Evolutionary conservation across 2,113 vertebrate species (phyloP).

Genomic region (Nesogale talazaci): DNA sequence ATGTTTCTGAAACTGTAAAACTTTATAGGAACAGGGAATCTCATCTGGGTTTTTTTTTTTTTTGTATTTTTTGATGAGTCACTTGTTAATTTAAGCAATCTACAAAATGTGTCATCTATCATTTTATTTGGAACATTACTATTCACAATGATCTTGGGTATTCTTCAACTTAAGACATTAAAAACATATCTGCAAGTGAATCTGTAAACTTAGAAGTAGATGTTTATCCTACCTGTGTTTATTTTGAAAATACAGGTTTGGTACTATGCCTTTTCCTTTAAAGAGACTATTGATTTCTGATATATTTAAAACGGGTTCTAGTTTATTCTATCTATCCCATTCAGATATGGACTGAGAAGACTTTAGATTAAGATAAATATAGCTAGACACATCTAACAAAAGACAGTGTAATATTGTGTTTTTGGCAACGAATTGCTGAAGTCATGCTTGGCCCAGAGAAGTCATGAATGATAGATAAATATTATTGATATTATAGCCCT

Average conservation of each 20-base stretch:
- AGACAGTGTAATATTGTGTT: background rate
- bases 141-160: background rate
- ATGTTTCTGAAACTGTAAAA: no score
- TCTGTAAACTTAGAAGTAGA: background rate
- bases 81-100: background rate
- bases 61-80: background rate
- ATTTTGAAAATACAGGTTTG: background rate
- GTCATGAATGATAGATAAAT: background rate
- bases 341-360: background rate
- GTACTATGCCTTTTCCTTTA: background rate
- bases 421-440: background rate
- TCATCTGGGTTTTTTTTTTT: no score
- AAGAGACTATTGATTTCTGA: background rate
- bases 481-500: background rate
- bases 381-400: background rate
- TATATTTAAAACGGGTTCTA: background rate
- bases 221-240: background rate
- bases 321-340: background rate
- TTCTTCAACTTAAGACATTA: background rate
- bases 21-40: no score
- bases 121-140: slow-evolving; percentile 9
- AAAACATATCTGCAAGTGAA: background rate
- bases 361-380: background rate
- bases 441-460: background rate
- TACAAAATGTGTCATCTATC: background rate